Conservation (phyloP, 2,797 vertebrate species). For the Argyrosomus regius region DNA sequence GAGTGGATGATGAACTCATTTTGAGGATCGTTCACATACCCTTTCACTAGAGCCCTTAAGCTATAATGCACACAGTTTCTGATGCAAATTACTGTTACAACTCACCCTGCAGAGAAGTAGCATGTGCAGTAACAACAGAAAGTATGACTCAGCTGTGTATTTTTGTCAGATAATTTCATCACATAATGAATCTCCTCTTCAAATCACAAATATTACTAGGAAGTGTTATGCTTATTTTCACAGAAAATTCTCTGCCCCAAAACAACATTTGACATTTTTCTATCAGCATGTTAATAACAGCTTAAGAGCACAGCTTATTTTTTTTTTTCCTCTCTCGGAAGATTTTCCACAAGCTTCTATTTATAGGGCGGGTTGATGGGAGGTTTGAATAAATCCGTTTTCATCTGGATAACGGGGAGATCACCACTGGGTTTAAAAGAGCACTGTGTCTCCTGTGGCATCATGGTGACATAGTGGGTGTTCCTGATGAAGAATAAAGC, state of each 20-base stretch:
- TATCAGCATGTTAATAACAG: slow-evolving; percentile 85
- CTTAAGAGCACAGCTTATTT: slow-evolving; percentile 84
- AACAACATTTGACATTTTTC: slow-evolving; percentile 79
- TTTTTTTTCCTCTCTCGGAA: slow-evolving; percentile 66
- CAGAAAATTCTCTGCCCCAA: slow-evolving; percentile 57
- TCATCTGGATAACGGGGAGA: slow-evolving; percentile 85
- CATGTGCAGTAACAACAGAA: slow-evolving; percentile 46
- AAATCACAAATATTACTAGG: slow-evolving; percentile 42
- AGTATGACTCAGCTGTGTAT: slow-evolving; percentile 59
- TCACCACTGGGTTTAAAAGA: slow-evolving; percentile 86
- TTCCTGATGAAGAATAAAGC: slow-evolving; percentile 76
- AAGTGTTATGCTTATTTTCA: slow-evolving; percentile 56
- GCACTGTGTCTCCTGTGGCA: slow-evolving; percentile 74
- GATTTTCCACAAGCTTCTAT: slow-evolving; percentile 85
- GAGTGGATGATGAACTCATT: slow-evolving; percentile 53
- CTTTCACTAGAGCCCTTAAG: slow-evolving; percentile 44
- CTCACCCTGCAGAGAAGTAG: slow-evolving; percentile 55
- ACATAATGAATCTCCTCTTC: slow-evolving; percentile 44
- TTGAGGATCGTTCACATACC: slow-evolving; percentile 47
- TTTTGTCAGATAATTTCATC: slow-evolving; percentile 46
- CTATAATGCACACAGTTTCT: slow-evolving; percentile 55
- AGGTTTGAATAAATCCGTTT: slow-evolving; percentile 86
- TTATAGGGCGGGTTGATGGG: slow-evolving; percentile 83
- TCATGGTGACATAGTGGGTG: slow-evolving; percentile 74
- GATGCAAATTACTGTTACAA: slow-evolving; percentile 54